Percentiles rank a stretch among this genome's conserved stretches.
These are phyloP conservation scores for Cricetomys ansorgei DNA, from an alignment of 2,113 vertebrate species.

Conservation along the genomic window DNA sequence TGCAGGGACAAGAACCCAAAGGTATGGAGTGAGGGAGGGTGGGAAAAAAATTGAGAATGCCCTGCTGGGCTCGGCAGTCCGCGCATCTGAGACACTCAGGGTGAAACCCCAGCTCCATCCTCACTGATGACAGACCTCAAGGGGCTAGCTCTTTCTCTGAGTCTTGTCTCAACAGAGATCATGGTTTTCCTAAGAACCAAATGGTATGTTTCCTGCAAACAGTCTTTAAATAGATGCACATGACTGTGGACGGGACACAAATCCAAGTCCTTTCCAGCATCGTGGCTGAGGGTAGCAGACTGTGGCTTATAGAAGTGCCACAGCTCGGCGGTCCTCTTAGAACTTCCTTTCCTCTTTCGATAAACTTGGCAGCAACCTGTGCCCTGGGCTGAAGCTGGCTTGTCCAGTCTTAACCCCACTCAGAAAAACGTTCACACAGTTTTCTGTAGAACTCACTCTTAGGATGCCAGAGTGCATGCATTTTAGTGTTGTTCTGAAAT, in stretches of 20 bases:
- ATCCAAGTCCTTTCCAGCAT: background rate
- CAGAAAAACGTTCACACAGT: fast-evolving
- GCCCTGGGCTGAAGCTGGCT: background rate
- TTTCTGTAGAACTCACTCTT: background rate
- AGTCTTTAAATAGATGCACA: background rate
- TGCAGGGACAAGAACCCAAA: background rate
- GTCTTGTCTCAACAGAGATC: background rate
- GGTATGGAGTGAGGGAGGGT: background rate
- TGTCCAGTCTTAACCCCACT: background rate
- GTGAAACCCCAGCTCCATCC: background rate
- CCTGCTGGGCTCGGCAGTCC: background rate
- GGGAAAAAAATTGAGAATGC: background rate
- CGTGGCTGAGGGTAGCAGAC: background rate
- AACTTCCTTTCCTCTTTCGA: background rate
- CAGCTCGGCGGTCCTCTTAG: background rate
- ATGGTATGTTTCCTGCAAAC: background rate
- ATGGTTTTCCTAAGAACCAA: background rate
- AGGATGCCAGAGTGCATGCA: too few relatives aligned
- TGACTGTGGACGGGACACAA: background rate
- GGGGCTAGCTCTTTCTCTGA: background rate
- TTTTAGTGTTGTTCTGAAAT: background rate
- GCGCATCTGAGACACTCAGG: background rate
- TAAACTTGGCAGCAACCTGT: background rate
- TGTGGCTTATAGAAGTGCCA: fast-evolving
- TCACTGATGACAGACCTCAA: background rate